phyloP scores from a whole-genome alignment of 1,140 invertebrate species.

The Aphidius gifuensis region DNA sequence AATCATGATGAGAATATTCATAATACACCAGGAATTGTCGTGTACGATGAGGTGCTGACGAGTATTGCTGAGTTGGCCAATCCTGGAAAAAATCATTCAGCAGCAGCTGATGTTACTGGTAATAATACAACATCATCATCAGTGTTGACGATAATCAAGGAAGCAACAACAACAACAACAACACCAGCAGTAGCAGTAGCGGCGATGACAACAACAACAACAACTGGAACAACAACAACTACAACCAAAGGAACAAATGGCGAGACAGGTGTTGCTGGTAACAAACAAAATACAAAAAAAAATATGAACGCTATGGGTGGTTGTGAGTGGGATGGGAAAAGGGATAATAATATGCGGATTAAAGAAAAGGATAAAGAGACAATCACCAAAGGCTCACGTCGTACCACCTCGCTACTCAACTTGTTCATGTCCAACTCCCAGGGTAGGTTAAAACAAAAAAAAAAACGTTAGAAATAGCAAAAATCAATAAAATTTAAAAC shows the following conservation, averaged over 20 bases:
- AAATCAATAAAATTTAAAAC: slow-evolving; percentile 7
- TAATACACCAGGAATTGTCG: slow-evolving; percentile 42
- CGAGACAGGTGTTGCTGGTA: slow-evolving; percentile 54
- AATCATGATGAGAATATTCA: slow-evolving; percentile 10
- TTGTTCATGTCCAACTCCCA: slow-evolving; percentile 92
- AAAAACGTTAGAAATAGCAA: slow-evolving; percentile 19
- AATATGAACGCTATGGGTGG: slow-evolving; percentile 47
- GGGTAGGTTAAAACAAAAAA: slow-evolving; percentile 61
- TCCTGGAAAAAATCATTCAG: slow-evolving; percentile 32
- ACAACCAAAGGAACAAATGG: slow-evolving; percentile 49
- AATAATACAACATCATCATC: slow-evolving; percentile 27
- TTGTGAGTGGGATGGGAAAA: slow-evolving; percentile 48
- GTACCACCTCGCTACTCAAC: slow-evolving; percentile 90
- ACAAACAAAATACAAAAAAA: slow-evolving; percentile 47
- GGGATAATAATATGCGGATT: slow-evolving; percentile 27
- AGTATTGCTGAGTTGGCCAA: slow-evolving; percentile 47
- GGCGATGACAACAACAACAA: slow-evolving; percentile 36
- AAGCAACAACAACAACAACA: slow-evolving; percentile 22
- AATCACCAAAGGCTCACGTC: slow-evolving; percentile 76
- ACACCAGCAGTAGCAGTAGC: slow-evolving; percentile 20
- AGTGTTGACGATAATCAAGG: slow-evolving; percentile 31
- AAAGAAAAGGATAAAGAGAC: slow-evolving; percentile 47
- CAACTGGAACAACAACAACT: slow-evolving; percentile 42
- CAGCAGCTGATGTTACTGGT: slow-evolving; percentile 12
- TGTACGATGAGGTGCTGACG: slow-evolving; percentile 60